Base-by-base conservation (phyloP, 2,113 vertebrate genomes). In the Alouatta palliata region DNA sequence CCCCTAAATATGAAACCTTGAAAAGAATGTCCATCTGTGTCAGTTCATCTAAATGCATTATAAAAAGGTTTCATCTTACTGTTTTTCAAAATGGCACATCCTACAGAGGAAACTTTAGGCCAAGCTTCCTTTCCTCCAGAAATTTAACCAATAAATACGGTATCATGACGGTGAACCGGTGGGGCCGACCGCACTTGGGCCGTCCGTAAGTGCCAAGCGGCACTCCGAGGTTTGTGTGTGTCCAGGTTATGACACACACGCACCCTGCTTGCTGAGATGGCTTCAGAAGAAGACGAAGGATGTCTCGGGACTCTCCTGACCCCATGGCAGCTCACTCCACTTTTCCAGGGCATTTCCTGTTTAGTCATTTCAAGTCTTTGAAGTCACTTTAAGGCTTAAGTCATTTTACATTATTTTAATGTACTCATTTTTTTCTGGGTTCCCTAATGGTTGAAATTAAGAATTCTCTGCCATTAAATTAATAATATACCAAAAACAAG, bases 321-420 rank as follows among this genome's bases (percentile, higher is more conserved):
- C 27, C 16, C 1, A 35, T 49, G 13, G 86, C 83, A 90, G 79
- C 90, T n/a, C 89, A 56, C 89, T 95, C 35, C 16, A 37, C 47
- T 97, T 79, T 97, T 70, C 40, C 6, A 87, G 27, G 83, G 40
- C 90, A 11, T 58, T 96, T 52, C 35, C 2, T 93, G 45, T 88
- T 64, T 66, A 97, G 49, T 97, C 91, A 96, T 94, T 96, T 56
- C n/a, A 58, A 49, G 23, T 70, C 61, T 64, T 23, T 49, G 35
- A 37, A 27, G 87, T 97, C 82, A 16, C 13, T 64, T 43, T 54
- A 73, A 76, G 40, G 43, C 27, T 54, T 90, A 94, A 82, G 73
- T 86, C 37, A n/a, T 81, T 54, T 94, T 86, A 97, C 97, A 96
- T 96, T 86, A 94, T 76, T 80, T 58, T 47, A 83, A 76, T 70